Evolutionary conservation across 2,113 vertebrate species (phyloP).

Genomic region (Pogona vitticeps): DNA sequence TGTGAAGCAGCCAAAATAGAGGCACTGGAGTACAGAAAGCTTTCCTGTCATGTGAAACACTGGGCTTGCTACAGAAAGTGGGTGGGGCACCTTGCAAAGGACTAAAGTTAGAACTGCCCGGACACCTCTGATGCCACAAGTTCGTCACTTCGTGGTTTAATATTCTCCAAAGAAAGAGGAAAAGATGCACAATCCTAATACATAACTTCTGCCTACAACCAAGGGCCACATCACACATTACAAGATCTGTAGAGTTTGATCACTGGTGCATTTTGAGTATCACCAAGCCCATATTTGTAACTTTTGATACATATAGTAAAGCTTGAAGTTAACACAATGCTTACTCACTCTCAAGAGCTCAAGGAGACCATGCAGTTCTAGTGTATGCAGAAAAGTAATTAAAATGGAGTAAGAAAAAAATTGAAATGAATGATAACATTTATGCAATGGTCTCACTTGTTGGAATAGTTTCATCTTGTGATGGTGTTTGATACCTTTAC

Average conservation of each 20-base stretch:
- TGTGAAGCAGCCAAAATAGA: background rate
- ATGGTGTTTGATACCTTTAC: background rate
- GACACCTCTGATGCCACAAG: background rate
- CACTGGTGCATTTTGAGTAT: background rate
- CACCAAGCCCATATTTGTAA: no score
- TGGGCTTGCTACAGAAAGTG: background rate
- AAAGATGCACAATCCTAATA: background rate
- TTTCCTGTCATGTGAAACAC: background rate
- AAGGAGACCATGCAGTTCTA: background rate
- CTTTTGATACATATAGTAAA: background rate
- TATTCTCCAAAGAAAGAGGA: background rate
- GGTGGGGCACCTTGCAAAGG: background rate
- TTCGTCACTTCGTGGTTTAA: background rate
- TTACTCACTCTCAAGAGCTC: background rate
- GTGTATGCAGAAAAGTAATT: background rate
- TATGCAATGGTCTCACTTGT: background rate
- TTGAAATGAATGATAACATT: background rate
- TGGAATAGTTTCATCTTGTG: background rate
- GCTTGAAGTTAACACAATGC: background rate
- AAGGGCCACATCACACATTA: background rate
- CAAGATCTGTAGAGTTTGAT: background rate
- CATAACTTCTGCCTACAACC: background rate
- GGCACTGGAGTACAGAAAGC: background rate
- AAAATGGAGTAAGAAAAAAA: background rate
- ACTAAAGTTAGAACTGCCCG: background rate